Percentiles rank a stretch among this genome's conserved stretches.
Conservation (phyloP, 2,797 vertebrate genomes). For the Rhinophrynus dorsalis region DNA sequence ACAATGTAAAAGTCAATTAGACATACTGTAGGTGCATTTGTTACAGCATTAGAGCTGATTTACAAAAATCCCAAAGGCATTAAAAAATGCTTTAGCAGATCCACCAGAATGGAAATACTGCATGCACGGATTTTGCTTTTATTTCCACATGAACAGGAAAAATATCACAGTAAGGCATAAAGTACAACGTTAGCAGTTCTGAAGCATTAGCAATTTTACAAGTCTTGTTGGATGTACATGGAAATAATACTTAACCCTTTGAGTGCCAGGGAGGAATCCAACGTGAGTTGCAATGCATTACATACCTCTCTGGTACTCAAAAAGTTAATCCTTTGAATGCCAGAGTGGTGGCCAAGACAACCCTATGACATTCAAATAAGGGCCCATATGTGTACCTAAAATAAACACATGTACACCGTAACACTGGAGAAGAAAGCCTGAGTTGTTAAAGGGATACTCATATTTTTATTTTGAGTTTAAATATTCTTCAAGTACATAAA, state of each 20-base stretch:
- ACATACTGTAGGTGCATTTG: background rate
- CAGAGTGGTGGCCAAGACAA: no score
- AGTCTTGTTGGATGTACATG: background rate
- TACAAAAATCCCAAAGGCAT: slow-evolving; percentile 1
- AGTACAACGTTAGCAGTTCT: background rate
- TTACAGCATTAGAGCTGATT: slow-evolving; percentile 19
- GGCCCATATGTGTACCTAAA: no score
- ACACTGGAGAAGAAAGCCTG: no score
- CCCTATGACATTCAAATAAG: no score
- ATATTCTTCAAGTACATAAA: no score
- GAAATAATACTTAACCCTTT: background rate
- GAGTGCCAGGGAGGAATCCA: no score
- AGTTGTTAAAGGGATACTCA: no score
- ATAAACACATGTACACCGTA: no score
- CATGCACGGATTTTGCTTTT: background rate
- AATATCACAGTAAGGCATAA: background rate
- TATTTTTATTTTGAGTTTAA: no score
- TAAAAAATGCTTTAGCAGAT: background rate
- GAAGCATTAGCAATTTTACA: background rate
- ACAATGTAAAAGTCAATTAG: slow-evolving; percentile 32
- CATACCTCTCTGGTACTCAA: no score
- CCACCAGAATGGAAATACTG: slow-evolving; percentile 6
- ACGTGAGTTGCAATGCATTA: no score
- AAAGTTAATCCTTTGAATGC: no score
- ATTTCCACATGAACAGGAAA: background rate